Percentiles rank a stretch among this genome's conserved stretches.
phyloP scores from a whole-genome alignment of 23 tunicate genomes.

The Aplidium turbinatum region DNA sequence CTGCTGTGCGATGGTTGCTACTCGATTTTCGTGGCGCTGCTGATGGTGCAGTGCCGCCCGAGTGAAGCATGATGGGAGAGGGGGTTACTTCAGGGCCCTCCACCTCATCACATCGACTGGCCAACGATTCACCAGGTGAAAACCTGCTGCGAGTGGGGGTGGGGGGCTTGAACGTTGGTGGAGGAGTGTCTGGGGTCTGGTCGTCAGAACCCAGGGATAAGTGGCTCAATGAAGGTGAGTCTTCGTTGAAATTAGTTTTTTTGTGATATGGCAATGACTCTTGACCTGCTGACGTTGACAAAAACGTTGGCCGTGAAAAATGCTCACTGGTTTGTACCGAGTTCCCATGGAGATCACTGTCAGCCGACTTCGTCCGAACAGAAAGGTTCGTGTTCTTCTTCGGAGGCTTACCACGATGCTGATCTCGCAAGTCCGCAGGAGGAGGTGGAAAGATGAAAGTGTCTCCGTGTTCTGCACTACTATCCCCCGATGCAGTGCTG shows the following conservation, averaged over 20 bases:
- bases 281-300: background rate
- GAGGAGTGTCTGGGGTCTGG: slow-evolving; percentile 82
- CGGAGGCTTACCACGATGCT: background rate
- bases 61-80: slow-evolving; percentile 44
- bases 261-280: background rate
- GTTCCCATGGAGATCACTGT: slow-evolving; percentile 25
- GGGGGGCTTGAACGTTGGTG: slow-evolving; percentile 75
- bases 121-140: background rate
- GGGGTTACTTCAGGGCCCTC: background rate
- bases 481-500: background rate
- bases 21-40: slow-evolving; percentile 1
- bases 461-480: background rate
- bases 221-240: slow-evolving; percentile 37
- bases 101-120: too few species aligned
- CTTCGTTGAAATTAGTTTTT: slow-evolving; percentile 28
- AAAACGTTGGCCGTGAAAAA: slow-evolving; percentile 5
- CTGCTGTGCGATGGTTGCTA: slow-evolving; percentile 2
- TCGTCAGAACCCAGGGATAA: slow-evolving; percentile 63
- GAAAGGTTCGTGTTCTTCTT: background rate
- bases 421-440: background rate
- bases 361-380: slow-evolving; percentile 4
- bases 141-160: slow-evolving; percentile 47
- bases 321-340: background rate
- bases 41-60: background rate
- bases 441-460: slow-evolving; percentile 24